Conservation (phyloP, 2,888 invertebrate species). For the Lycophotia porphyrea region DNA sequence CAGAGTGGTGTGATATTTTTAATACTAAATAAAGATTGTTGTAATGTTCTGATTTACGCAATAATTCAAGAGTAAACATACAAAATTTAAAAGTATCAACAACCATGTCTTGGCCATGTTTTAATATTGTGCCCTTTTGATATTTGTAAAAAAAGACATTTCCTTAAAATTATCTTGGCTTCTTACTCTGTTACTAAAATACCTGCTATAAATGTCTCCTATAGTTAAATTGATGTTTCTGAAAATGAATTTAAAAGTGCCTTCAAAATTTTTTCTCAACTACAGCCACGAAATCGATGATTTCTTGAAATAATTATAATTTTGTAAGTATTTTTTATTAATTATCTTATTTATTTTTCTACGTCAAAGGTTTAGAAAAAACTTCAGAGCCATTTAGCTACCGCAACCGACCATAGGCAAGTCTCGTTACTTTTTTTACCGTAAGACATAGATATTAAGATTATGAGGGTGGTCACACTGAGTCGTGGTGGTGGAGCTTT, state of each 20-base stretch:
- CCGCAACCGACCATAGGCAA: slow-evolving; percentile 83
- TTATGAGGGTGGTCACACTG: slow-evolving; percentile 61
- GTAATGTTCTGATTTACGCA: background rate
- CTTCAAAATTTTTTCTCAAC: slow-evolving; percentile 30
- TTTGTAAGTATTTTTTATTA: slow-evolving; percentile 70
- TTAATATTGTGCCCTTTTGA: background rate
- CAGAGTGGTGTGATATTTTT: background rate
- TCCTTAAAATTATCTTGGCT: background rate
- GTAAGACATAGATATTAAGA: slow-evolving; percentile 88
- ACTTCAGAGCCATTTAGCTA: slow-evolving; percentile 81
- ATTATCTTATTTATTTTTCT: slow-evolving; percentile 85
- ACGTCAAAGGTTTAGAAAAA: slow-evolving; percentile 82
- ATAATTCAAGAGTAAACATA: background rate
- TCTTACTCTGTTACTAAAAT: background rate
- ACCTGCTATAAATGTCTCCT: background rate
- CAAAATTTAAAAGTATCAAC: background rate
- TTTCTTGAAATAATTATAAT: slow-evolving; percentile 61
- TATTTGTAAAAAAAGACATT: background rate
- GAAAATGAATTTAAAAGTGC: background rate
- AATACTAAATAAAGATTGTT: background rate
- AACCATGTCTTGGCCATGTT: background rate
- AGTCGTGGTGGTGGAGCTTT: slow-evolving; percentile 23
- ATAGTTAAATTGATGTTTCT: background rate
- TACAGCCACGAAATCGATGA: slow-evolving; percentile 71
- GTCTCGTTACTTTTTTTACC: slow-evolving; percentile 84